Percentiles rank a stretch among this genome's conserved stretches.
These are phyloP conservation scores for Amniataba percoides DNA, from an alignment of 2,797 vertebrate genomes.

Conservation along the genomic window DNA sequence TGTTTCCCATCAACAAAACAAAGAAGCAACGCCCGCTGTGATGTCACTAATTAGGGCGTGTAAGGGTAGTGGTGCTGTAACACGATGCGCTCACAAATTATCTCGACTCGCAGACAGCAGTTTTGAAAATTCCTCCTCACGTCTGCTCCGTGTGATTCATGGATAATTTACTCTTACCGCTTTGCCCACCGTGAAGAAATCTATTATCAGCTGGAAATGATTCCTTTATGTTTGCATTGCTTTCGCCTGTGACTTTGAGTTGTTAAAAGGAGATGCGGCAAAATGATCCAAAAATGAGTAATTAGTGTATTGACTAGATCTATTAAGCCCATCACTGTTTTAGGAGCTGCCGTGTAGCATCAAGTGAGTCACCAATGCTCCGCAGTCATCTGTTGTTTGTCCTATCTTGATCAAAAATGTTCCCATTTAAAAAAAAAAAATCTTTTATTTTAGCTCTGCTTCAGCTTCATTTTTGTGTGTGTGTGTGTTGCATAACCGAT, in stretches of 20 bases:
- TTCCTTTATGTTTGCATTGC: conserved; percentile 22
- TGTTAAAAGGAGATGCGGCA: conserved; percentile 16
- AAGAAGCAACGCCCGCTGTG: conserved; percentile 10
- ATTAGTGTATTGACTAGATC: conserved; percentile 47
- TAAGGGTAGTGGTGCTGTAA: not conserved
- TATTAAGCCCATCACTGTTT: conserved; percentile 41
- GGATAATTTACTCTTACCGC: conserved; percentile 14
- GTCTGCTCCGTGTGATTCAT: conserved; percentile 9
- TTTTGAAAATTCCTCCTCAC: not conserved
- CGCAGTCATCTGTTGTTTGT: conserved; percentile 62
- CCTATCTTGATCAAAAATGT: conserved; percentile 50
- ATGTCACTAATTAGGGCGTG: conserved; percentile 14
- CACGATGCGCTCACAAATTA: not conserved
- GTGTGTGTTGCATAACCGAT: conserved; percentile 19
- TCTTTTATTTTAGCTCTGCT: conserved; percentile 39
- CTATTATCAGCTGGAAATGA: conserved; percentile 21
- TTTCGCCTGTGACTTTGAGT: conserved; percentile 38
- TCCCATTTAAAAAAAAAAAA: conserved; percentile 7
- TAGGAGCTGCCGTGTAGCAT: conserved; percentile 27
- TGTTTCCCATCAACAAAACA: not conserved
- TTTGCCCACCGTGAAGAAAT: conserved; percentile 23
- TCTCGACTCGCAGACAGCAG: not conserved
- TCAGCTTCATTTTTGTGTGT: conserved; percentile 16
- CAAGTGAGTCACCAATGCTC: conserved; percentile 54
- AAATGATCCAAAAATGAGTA: conserved; percentile 34